Conservation (phyloP, 2,888 invertebrate genomes). For the Phengaris alcon region DNA sequence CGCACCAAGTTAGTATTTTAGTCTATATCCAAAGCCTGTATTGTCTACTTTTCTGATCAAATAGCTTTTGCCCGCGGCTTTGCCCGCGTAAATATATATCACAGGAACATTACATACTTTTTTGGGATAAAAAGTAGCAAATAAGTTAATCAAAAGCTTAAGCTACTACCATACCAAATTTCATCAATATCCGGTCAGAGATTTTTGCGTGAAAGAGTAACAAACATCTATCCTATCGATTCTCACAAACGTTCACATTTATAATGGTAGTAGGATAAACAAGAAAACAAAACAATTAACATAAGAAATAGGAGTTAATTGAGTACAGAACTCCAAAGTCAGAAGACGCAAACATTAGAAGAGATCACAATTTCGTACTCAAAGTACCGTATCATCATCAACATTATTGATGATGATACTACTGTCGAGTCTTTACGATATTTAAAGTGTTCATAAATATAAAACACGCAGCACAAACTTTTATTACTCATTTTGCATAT, state of each 20-base stretch:
- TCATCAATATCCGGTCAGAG: too few relatives aligned
- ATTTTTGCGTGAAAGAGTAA: too few relatives aligned
- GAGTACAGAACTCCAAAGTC: not conserved
- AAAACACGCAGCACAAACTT: constrained; percentile 16
- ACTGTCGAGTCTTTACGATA: not conserved
- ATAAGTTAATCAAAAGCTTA: too few relatives aligned
- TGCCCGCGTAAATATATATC: too few relatives aligned
- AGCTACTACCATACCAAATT: too few relatives aligned
- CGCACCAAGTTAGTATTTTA: not conserved
- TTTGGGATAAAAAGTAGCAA: too few relatives aligned
- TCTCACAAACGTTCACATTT: too few relatives aligned
- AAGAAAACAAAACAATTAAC: too few relatives aligned
- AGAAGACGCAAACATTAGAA: not conserved
- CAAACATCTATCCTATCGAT: too few relatives aligned
- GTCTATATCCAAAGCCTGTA: not conserved
- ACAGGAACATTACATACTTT: too few relatives aligned
- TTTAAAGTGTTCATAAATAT: constrained; percentile 11
- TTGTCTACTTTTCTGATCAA: not conserved
- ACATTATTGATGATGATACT: not conserved
- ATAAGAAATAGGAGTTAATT: not conserved
- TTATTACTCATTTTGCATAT: constrained; percentile 17
- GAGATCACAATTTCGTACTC: not conserved
- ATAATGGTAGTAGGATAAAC: not conserved
- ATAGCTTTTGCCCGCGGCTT: too few relatives aligned
- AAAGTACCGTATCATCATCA: not conserved